Evolutionary conservation across 2,113 vertebrate species (phyloP).

Genomic region (Rana temporaria): DNA sequence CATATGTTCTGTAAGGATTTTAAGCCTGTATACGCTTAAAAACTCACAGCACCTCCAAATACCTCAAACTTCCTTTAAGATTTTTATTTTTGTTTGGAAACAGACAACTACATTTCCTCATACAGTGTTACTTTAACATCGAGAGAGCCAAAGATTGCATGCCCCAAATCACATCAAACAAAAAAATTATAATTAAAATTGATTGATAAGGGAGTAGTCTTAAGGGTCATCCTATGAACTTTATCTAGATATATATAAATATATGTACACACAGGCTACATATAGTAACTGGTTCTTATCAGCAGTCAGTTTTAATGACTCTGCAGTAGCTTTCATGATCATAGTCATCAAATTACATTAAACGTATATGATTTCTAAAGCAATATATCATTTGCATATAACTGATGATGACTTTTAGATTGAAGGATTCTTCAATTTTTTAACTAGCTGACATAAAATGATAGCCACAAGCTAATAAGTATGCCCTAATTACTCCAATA

Average conservation of each 20-base stretch:
- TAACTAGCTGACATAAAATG: slow-evolving; percentile 59
- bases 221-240: not conserved
- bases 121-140: not conserved
- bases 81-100: no score
- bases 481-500: slow-evolving; percentile 44
- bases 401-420: slow-evolving; percentile 55
- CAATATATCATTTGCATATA: slow-evolving; percentile 51
- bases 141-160: slow-evolving; percentile 5
- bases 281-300: slow-evolving; percentile 9
- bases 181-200: not conserved
- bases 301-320: slow-evolving; percentile 20
- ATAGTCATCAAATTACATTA: slow-evolving; percentile 24
- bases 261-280: not conserved
- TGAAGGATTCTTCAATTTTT: slow-evolving; percentile 40
- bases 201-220: slow-evolving; percentile 38
- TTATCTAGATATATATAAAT: not conserved
- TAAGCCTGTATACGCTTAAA: no score
- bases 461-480: slow-evolving; percentile 15
- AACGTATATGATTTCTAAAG: slow-evolving; percentile 45
- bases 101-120: no score
- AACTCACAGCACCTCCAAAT: no score
- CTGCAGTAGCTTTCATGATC: slow-evolving; percentile 18
- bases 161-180: not conserved
- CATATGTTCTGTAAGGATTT: no score
- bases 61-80: no score